A percentile compares a stretch with the other conserved stretches of the same genome.
Evolutionary conservation across 2,888 invertebrate genomes (phyloP).

Genomic region (Cyrtodaria siliqua): DNA sequence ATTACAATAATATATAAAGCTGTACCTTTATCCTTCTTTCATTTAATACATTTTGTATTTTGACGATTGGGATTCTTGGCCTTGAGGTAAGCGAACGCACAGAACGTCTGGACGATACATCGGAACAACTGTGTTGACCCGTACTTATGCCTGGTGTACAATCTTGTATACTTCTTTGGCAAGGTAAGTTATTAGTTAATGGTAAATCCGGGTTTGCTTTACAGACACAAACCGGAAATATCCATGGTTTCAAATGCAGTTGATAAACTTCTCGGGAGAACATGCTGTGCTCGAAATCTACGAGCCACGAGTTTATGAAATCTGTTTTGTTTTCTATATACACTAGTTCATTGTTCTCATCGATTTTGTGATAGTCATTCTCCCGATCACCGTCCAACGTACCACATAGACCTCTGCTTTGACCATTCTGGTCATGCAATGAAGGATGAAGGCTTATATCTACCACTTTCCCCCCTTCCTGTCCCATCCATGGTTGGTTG

Average conservation of each 20-base stretch:
- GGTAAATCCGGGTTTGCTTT: neutral
- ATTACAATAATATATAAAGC: too few species aligned
- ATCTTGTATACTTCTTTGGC: neutral
- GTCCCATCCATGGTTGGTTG: constrained; percentile 18
- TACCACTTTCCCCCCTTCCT: constrained; percentile 1
- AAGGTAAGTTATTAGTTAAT: neutral
- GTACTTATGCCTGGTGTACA: constrained; percentile 1
- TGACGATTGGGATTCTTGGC: neutral
- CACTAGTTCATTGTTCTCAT: neutral
- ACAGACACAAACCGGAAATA: constrained; percentile 4
- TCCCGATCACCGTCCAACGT: neutral
- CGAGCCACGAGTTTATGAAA: neutral
- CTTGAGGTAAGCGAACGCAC: neutral
- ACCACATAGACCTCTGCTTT: neutral
- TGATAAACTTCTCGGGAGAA: neutral
- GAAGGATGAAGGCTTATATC: constrained; percentile 5
- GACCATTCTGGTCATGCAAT: constrained; percentile 3
- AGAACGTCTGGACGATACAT: constrained; percentile 3
- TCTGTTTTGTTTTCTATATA: neutral
- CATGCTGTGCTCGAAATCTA: neutral
- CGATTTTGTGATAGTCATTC: neutral
- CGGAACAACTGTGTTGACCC: neutral
- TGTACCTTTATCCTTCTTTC: neutral
- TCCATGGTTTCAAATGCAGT: constrained; percentile 1
- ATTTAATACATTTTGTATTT: neutral